Base-by-base conservation (phyloP, 2,113 vertebrate genomes). In the Burhinus oedicnemus region DNA sequence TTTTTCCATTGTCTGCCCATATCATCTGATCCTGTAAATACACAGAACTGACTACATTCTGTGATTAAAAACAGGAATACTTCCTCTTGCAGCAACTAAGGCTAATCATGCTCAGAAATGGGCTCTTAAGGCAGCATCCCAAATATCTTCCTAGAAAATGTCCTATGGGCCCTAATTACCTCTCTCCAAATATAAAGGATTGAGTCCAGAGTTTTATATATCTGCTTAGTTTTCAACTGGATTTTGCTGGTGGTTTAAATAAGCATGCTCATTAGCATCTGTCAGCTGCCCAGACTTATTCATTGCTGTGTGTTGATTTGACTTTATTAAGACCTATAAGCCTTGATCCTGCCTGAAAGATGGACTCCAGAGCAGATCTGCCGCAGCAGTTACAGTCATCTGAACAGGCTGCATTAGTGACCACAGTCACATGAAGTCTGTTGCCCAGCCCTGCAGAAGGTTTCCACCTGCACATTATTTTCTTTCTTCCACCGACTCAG, bases 131-230 rank as follows among this genome's bases (percentile, higher is more conserved):
- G n/a, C 65, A 89, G 72, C 70, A 92, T 93, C 93, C 95, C 93
- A 95, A 97, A 80, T 88, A 95, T 74, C 89, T 94, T 94, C 78
- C 87, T 90, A 70, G 91, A 94, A 95, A 93, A 88, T 44, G 84
- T 97, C 94, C 95, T 96, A 66, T 95, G 93, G 95, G 94, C 89
- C 94, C 87, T 97, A 97, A 97, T 95, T 96, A 95, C 94, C 84
- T 96, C 84, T 91, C 78, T 83, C 81, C 66, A 86, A 88, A 87
- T 93, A 90, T 83, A 95, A 97, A 95, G 75, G 66, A 93, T 83
- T 85, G 89, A 87, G 70, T 89, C 71, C 86, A 93, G 87, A 91
- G 45, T 95, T 95, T 89, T 83, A 90, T 60, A 60, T 66, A 83
- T 95, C 89, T 91, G 87, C 87, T 90, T 80, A 58, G 75, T 95